These are phyloP conservation scores for Micrasema minimum DNA, from an alignment of 1,140 invertebrate species.

Conservation along the genomic window DNA sequence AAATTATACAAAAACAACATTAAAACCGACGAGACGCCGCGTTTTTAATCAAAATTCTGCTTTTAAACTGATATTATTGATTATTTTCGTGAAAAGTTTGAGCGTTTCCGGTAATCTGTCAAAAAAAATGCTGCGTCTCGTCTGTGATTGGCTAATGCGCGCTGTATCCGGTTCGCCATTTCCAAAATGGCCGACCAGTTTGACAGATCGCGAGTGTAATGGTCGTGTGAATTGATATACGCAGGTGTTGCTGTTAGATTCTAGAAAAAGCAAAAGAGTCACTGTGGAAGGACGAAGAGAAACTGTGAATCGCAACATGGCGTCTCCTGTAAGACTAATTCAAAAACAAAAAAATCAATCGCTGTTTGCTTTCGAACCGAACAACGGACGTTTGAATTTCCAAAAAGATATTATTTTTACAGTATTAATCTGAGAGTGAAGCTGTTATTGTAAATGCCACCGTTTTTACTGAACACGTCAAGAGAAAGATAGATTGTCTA, in stretches of 20 bases:
- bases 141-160: not conserved
- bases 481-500: not conserved
- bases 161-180: not conserved
- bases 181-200: constrained; percentile 18
- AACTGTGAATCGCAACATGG: constrained; percentile 21
- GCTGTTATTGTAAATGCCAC: too few species aligned
- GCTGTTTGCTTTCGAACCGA: constrained; percentile 16
- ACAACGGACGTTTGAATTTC: not conserved
- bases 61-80: too few species aligned
- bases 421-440: too few species aligned
- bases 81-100: too few species aligned
- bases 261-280: constrained; percentile 52
- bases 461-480: too few species aligned
- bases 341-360: constrained; percentile 29
- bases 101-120: too few species aligned
- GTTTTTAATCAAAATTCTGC: too few species aligned
- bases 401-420: not conserved
- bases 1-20: too few species aligned
- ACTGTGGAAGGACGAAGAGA: constrained; percentile 32
- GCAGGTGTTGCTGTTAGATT: constrained; percentile 53
- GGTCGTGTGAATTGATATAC: constrained; percentile 1
- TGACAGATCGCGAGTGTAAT: constrained; percentile 15
- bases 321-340: constrained; percentile 46
- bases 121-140: too few species aligned
- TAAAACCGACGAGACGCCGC: too few species aligned